Evolutionary conservation across 2,113 vertebrate genomes (phyloP), one percentile per base, ranked within the genome.

Genomic region (Pterocles orientalis): DNA sequence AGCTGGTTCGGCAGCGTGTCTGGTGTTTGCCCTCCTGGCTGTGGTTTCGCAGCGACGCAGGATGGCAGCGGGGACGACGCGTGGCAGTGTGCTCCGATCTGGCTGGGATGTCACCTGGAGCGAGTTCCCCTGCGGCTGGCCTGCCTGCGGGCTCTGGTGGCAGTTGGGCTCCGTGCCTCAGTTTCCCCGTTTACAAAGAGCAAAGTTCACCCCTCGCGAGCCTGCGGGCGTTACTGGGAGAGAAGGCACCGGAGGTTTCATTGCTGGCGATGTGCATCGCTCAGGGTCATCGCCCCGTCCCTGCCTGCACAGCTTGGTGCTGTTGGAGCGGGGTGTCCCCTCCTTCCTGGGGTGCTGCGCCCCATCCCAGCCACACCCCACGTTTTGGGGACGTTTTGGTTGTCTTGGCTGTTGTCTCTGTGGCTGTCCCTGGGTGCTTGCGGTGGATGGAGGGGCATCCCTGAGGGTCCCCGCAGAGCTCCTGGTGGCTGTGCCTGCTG

Each of bases 1-100:
- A 96, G 96, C 96, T 48, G 61, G 96, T 97, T 97, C 80, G 7
- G 70, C 96, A 33, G 85, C 88, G 33, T 89, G 71, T 60, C 72
- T 85, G 76, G 69, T 23, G 48, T 85, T 94, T 93, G 90, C 31
- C 36, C 43, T 61, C 29, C 56, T 41, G 85, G 61, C 83, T 31
- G 7, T 12, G 29, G 84, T 73, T 82, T 90, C 33, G 33, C 41
- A 50, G 87, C 23, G 34, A 56, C 34, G 36, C 36, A 9, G 36
- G 36, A 36, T 36, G 4, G 50, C 61, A 29, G 79, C 25, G 64
- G 92, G 92, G 93, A 76, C 25, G 36, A 23, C 14, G 41, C 0
- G 3, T 64, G 68, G 29, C 72, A 33, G 13, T 57, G 31, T 3
- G 54, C 29, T 26, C 19, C 71, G 70, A 33, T 82, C 54, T 61